A percentile compares a stretch with the other conserved stretches of the same genome.
Conservation (phyloP, 23 tunicate species). For the Botrylloides violaceus region DNA sequence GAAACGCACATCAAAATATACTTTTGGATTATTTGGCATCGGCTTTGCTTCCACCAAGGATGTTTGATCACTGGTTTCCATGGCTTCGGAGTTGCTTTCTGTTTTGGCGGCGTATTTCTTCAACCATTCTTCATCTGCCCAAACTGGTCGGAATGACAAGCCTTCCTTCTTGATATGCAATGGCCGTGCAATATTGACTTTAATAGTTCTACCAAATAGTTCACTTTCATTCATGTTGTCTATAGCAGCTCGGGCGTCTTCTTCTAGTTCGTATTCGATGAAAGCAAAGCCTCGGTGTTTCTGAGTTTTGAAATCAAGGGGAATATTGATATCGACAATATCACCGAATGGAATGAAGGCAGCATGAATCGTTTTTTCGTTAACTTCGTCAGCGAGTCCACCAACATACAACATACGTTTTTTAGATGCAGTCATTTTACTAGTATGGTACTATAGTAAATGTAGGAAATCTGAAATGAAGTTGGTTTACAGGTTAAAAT, state of each 20-base stretch:
- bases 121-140: conserved; percentile 99
- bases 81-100: conserved; percentile 41
- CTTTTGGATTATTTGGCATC: conserved; percentile 76
- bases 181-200: conserved; percentile 94
- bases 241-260: conserved; percentile 96
- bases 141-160: conserved; percentile 73
- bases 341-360: conserved; percentile 98
- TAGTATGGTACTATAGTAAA: neutral
- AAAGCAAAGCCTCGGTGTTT: conserved; percentile 97
- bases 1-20: conserved; percentile 73
- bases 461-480: neutral
- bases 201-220: conserved; percentile 85
- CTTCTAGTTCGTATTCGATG: conserved; percentile 82
- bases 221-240: conserved; percentile 98
- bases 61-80: conserved; percentile 19
- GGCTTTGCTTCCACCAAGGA: conserved; percentile 15
- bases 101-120: conserved; percentile 95
- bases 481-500: neutral
- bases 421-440: neutral
- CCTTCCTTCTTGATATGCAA: conserved; percentile 85
- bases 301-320: conserved; percentile 95
- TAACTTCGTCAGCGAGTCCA: conserved; percentile 88
- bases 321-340: conserved; percentile 91
- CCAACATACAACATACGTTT: conserved; percentile 36
- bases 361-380: conserved; percentile 82